phyloP scores from a whole-genome alignment of 1,140 invertebrate species.

The Drosophila arizonae region DNA sequence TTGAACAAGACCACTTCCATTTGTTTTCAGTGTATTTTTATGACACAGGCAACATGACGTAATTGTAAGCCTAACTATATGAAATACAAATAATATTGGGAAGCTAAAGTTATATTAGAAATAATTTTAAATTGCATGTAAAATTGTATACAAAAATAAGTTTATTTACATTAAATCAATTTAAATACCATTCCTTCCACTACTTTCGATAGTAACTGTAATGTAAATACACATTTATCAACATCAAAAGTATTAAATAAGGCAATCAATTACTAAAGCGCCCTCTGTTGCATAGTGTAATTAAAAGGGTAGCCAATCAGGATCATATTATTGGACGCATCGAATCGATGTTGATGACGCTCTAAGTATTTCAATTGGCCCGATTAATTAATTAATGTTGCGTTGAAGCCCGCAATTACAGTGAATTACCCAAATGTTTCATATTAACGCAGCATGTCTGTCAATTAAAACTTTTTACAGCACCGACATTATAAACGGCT shows the following conservation, averaged over 20 bases:
- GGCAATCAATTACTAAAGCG: not conserved
- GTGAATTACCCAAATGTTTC: constrained; percentile 39
- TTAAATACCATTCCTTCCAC: no score
- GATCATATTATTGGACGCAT: constrained; percentile 23
- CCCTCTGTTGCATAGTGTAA: constrained; percentile 15
- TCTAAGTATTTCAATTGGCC: constrained; percentile 44
- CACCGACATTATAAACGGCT: constrained; percentile 24
- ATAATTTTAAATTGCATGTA: no score
- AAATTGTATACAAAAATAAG: no score
- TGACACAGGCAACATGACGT: no score
- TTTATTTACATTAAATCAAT: no score
- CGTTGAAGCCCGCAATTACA: constrained; percentile 36
- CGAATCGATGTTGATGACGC: constrained; percentile 23
- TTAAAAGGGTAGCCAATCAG: constrained; percentile 6
- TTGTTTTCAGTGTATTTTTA: no score
- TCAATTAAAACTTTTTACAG: constrained; percentile 67
- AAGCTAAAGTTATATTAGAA: no score
- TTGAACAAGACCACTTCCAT: no score
- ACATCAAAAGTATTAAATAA: not conserved
- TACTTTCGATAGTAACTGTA: no score
- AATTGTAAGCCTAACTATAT: no score
- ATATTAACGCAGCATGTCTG: constrained; percentile 49
- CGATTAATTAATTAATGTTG: constrained; percentile 48
- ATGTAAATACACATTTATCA: no score
- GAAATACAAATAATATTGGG: no score